Base-by-base conservation (phyloP, 1,140 invertebrate species). In the Sminthurides bifidus region DNA sequence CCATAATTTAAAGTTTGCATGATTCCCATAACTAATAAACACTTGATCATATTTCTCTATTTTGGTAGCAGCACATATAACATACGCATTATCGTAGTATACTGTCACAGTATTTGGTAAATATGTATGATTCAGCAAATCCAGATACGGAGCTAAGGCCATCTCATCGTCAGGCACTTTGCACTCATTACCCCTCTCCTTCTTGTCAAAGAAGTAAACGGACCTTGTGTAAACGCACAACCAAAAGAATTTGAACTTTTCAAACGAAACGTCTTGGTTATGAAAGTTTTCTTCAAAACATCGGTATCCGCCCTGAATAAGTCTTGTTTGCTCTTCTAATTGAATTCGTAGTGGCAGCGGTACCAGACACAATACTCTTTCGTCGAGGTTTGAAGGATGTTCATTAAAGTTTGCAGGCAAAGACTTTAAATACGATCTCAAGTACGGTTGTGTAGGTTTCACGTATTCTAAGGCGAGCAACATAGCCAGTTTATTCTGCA, bases 151-250 rank as follows among this genome's bases (percentile, higher is more conserved):
- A 40, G 81, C 83, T 17, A 89, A 67, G 6, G 84, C 84, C 63
- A 82, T 70, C 66, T 81, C 75, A 50, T 75, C 29, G 8, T 68
- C 60, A 35, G 33, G n/a, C n/a, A 10, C 30, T 27, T 26, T 21
- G 31, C 50, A 15, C 2, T 41, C n/a, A 35, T 35, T 35, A 35
- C 33, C n/a, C 8, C n/a, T 35, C 8, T 35, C n/a, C 8, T 35
- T 35, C 8, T 41, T 41, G 5, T 8, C 17, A 10, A 54, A 45
- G 48, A 48, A 64, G 66, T 70, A 79, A 17, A 89, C 78, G 51
- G 79, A 80, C 63, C 87, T 74, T 1, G 85, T 85, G 71, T 87
- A 87, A 1, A 89, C 82, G 58, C 78, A 75, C 65, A 79, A 80
- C 73, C 83, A 89, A 1, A 78, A 79, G 70, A 73, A 76, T 60